Percentiles rank a stretch among this genome's conserved stretches.
phyloP scores from a whole-genome alignment of 2,797 vertebrate genomes.

The Mormyrus proboscirostris region DNA sequence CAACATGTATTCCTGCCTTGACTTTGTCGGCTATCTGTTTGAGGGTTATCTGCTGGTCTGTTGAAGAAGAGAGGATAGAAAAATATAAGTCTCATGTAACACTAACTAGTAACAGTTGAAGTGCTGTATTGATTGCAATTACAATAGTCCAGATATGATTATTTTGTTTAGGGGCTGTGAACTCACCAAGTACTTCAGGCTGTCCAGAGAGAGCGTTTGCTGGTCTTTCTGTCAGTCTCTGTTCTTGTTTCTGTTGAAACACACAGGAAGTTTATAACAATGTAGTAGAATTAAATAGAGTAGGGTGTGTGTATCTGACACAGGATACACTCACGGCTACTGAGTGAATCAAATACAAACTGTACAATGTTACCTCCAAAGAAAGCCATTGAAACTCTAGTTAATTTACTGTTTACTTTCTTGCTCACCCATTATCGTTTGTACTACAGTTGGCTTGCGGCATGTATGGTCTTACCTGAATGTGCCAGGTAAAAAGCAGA shows the following conservation, averaged over 20 bases:
- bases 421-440: not conserved
- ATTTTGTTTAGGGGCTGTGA: not conserved
- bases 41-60: conserved; percentile 25
- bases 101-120: not conserved
- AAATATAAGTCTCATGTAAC: not conserved
- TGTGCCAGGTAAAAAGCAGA: not conserved
- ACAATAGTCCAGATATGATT: not conserved
- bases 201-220: not conserved
- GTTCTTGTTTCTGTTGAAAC: not conserved
- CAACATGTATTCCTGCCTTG: conserved; percentile 42
- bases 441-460: not conserved
- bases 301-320: not conserved
- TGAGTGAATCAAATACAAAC: not conserved
- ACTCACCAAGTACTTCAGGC: conserved; percentile 5
- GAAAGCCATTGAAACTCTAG: not conserved
- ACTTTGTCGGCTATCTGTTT: conserved; percentile 26
- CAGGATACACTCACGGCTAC: not conserved
- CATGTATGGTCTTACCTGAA: not conserved
- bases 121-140: not conserved
- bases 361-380: not conserved
- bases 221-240: not conserved
- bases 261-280: not conserved
- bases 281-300: not conserved
- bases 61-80: not conserved
- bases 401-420: not conserved